A percentile compares a stretch with the other conserved stretches of the same genome.
Conservation (phyloP, 2,113 vertebrate genomes). For the Etheostoma cragini region DNA sequence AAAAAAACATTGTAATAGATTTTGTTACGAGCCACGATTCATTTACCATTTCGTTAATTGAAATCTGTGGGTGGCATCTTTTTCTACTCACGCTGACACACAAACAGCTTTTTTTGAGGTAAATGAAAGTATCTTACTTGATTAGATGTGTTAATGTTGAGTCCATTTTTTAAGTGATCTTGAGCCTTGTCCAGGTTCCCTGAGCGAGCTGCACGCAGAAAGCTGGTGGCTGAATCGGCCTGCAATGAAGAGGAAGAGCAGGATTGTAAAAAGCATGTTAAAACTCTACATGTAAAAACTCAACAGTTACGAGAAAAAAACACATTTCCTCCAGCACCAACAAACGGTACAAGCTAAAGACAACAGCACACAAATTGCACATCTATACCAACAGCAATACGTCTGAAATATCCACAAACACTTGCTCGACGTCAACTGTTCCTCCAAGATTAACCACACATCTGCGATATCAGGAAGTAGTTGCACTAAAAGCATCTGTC, state of each 20-base stretch:
- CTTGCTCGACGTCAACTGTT: not conserved
- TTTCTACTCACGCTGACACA: slow-evolving; percentile 9
- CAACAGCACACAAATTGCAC: not conserved
- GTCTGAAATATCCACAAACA: not conserved
- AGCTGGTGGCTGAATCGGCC: slow-evolving; percentile 94
- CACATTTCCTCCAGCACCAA: not conserved
- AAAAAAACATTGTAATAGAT: slow-evolving; percentile 14
- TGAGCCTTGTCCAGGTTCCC: slow-evolving; percentile 97
- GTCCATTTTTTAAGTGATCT: slow-evolving; percentile 95
- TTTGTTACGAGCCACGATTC: slow-evolving; percentile 5
- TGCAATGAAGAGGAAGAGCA: slow-evolving; percentile 61
- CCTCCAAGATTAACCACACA: not conserved
- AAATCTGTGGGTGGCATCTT: slow-evolving; percentile 18
- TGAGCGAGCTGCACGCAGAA: slow-evolving; percentile 93
- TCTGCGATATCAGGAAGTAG: not conserved
- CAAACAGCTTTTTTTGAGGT: not conserved
- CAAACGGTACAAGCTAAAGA: not conserved
- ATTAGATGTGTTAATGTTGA: slow-evolving; percentile 95
- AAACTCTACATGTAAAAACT: not conserved
- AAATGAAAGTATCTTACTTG: slow-evolving; percentile 85
- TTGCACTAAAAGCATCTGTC: slow-evolving; percentile 19
- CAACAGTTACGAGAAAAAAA: not conserved
- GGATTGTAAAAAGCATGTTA: not conserved
- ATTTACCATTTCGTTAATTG: slow-evolving; percentile 17
- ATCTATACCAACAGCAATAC: not conserved